Conservation (phyloP, 2,888 invertebrate species). For the Slavum lentiscoides region DNA sequence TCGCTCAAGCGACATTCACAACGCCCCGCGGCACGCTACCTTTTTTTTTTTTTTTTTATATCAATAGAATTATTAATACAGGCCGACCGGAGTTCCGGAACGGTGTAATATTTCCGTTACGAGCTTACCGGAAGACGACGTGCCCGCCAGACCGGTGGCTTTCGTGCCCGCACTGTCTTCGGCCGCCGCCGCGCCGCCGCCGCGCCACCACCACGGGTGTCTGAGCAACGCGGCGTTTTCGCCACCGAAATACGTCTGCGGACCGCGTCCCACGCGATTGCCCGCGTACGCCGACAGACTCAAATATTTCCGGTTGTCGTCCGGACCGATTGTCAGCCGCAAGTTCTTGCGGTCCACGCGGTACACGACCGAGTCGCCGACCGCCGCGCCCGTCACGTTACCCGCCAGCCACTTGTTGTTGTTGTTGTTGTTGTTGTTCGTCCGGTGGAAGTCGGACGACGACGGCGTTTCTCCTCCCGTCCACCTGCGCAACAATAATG, state of each 20-base stretch:
- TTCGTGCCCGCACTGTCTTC: conserved; percentile 14
- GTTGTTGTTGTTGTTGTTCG: neutral
- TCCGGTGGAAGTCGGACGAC: neutral
- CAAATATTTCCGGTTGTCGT: conserved; percentile 13
- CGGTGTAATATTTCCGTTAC: neutral
- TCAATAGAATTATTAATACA: too few relatives aligned
- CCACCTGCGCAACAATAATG: too few relatives aligned
- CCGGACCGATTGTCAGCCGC: neutral
- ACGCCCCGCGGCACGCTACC: too few relatives aligned
- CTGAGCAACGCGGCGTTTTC: conserved; percentile 8
- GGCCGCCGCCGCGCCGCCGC: neutral
- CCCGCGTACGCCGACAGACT: conserved; percentile 33
- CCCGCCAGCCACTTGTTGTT: conserved; percentile 24
- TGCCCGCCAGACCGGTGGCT: neutral
- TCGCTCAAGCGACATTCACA: too few relatives aligned
- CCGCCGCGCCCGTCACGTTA: conserved; percentile 17
- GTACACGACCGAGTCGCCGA: conserved; percentile 11
- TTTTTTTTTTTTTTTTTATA: too few relatives aligned
- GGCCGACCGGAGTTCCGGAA: too few relatives aligned
- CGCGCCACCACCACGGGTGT: conserved; percentile 45
- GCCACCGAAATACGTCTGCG: conserved; percentile 5
- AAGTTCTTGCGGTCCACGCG: conserved; percentile 19
- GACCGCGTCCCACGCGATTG: conserved; percentile 38
- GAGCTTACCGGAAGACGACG: conserved; percentile 30
- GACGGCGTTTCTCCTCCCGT: too few relatives aligned